Conservation (phyloP, 2,797 vertebrate species). For the Acrossocheilus wenchowensis region DNA sequence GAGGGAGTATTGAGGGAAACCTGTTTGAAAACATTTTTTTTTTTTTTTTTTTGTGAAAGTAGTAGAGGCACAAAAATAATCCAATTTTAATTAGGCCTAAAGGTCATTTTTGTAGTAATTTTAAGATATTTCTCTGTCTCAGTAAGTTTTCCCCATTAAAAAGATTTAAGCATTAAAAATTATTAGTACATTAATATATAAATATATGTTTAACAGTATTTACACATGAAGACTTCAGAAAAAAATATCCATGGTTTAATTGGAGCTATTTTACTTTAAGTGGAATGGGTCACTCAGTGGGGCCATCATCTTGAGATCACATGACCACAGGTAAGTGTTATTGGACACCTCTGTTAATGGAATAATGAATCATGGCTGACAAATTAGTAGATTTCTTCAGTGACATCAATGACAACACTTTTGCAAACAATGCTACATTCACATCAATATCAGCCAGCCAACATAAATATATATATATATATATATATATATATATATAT, state of each 20-base stretch:
- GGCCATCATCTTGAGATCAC: not conserved
- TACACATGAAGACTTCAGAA: not conserved
- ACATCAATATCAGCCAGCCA: slow-evolving; percentile 6
- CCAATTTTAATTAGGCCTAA: not conserved
- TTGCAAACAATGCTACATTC: not conserved
- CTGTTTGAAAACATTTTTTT: slow-evolving; percentile 3
- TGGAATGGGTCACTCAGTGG: not conserved
- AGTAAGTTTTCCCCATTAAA: not conserved
- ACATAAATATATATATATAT: not conserved
- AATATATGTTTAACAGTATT: not conserved
- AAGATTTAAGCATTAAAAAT: not conserved
- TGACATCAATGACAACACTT: not conserved
- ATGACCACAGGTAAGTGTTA: not conserved
- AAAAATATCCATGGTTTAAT: not conserved
- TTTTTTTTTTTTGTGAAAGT: not conserved
- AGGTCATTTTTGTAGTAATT: not conserved
- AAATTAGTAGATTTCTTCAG: not conserved
- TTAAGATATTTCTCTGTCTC: not conserved
- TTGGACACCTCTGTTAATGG: not conserved
- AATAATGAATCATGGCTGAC: not conserved
- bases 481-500: too few relatives aligned
- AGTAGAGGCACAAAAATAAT: not conserved
- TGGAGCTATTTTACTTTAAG: not conserved
- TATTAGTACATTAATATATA: not conserved
- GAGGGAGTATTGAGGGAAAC: not conserved